Conservation (phyloP, 2,797 vertebrate genomes). For the Anomalospiza imberbis region DNA sequence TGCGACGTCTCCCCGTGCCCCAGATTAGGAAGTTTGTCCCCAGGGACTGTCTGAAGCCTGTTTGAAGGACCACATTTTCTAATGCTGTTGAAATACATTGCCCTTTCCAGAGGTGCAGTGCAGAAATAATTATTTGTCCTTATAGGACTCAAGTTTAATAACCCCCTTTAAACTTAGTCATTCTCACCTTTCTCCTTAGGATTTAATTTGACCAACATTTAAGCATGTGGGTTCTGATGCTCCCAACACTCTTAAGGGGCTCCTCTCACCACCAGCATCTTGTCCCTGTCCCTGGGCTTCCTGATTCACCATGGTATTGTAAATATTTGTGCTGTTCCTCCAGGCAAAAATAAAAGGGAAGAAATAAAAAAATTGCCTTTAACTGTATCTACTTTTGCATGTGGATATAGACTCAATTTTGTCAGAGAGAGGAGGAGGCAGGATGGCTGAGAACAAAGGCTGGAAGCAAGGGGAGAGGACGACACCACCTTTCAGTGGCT, state of each 20-base stretch:
- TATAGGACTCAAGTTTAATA: background rate
- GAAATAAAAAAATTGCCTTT: background rate
- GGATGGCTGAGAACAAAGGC: background rate
- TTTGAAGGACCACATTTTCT: background rate
- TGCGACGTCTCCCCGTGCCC: accelerated
- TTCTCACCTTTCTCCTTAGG: background rate
- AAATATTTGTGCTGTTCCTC: background rate
- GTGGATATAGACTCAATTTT: background rate
- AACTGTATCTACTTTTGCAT: background rate
- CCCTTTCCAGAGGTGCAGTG: background rate
- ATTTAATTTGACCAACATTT: background rate
- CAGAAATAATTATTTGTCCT: background rate
- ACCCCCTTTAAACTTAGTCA: background rate
- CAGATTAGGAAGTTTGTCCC: background rate
- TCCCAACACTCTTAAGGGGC: background rate
- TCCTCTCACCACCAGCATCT: background rate
- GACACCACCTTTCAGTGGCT: background rate
- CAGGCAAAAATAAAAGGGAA: background rate
- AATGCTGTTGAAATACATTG: background rate
- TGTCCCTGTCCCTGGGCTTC: background rate
- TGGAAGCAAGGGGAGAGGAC: background rate
- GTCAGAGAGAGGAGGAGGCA: background rate
- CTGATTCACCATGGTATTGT: background rate
- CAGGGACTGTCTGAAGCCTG: background rate
- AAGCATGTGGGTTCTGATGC: background rate